A percentile compares a stretch with the other conserved stretches of the same genome.
These are phyloP conservation scores for Laothoe populi DNA, from an alignment of 2,888 invertebrate genomes.

Conservation along the genomic window DNA sequence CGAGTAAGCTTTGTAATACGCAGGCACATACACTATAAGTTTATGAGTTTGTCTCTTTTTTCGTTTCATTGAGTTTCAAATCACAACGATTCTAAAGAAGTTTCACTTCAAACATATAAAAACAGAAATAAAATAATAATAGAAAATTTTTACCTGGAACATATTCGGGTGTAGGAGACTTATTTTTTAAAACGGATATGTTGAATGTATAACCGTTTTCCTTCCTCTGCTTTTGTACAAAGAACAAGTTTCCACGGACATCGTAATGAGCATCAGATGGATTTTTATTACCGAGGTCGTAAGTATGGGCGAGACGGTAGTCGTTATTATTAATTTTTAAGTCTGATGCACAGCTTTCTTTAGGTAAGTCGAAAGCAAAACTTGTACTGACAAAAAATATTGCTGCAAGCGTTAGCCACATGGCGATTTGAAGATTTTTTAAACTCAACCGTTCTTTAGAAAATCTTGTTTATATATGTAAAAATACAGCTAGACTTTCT, in stretches of 20 bases:
- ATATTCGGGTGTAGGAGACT: constrained; percentile 50
- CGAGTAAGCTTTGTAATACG: too few species aligned
- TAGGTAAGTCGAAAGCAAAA: constrained; percentile 64
- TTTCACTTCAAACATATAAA: too few species aligned
- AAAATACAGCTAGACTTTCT: too few species aligned
- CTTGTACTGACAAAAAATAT: constrained; percentile 43
- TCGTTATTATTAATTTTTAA: constrained; percentile 61
- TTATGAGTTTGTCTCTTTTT: too few species aligned
- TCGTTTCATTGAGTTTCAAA: too few species aligned
- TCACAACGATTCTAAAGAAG: too few species aligned
- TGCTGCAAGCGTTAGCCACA: constrained; percentile 44
- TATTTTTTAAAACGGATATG: constrained; percentile 56
- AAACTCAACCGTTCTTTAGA: neutral
- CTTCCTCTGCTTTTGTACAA: constrained; percentile 57
- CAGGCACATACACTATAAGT: too few species aligned
- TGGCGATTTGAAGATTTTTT: constrained; percentile 28
- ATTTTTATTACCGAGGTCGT: constrained; percentile 55
- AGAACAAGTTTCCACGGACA: constrained; percentile 67
- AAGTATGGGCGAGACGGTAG: constrained; percentile 57
- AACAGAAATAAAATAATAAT: neutral
- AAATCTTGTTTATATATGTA: neutral
- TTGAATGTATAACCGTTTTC: constrained; percentile 61
- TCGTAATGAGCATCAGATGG: constrained; percentile 72
- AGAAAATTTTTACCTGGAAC: constrained; percentile 56
- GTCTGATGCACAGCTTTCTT: constrained; percentile 52